phyloP scores from a whole-genome alignment of 2,888 invertebrate genomes.

The Catocala sponsa region DNA sequence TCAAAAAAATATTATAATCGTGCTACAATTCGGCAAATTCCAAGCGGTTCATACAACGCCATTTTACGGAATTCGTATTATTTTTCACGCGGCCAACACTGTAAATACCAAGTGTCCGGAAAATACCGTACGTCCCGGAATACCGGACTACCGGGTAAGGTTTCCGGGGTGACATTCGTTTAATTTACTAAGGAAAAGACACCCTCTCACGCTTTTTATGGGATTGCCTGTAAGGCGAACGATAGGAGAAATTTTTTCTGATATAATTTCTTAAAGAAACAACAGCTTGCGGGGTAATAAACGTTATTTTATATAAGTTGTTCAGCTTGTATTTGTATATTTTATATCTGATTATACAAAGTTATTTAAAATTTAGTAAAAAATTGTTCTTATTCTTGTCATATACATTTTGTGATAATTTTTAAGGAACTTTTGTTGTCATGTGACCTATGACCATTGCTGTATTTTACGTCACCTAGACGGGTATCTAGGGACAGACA shows the following conservation, averaged over 20 bases:
- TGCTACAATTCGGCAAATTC: too few relatives aligned
- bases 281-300: neutral
- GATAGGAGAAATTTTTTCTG: slow-evolving; percentile 27
- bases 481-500: too few relatives aligned
- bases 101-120: slow-evolving; percentile 23
- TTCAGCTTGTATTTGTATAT: neutral
- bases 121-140: slow-evolving; percentile 21
- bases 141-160: slow-evolving; percentile 26
- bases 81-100: slow-evolving; percentile 13
- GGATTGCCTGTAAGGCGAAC: slow-evolving; percentile 27
- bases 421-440: too few relatives aligned
- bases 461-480: too few relatives aligned
- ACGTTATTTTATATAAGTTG: neutral
- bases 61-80: slow-evolving; percentile 2
- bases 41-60: neutral
- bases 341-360: too few relatives aligned
- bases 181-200: slow-evolving; percentile 44
- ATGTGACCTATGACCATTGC: too few relatives aligned
- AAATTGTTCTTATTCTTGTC: too few relatives aligned
- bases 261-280: neutral
- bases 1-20: too few relatives aligned
- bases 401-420: too few relatives aligned
- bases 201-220: slow-evolving; percentile 30
- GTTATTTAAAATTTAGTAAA: too few relatives aligned
- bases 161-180: slow-evolving; percentile 35